These are phyloP conservation scores for Euproctis similis DNA, from an alignment of 2,888 invertebrate species.

Conservation along the genomic window DNA sequence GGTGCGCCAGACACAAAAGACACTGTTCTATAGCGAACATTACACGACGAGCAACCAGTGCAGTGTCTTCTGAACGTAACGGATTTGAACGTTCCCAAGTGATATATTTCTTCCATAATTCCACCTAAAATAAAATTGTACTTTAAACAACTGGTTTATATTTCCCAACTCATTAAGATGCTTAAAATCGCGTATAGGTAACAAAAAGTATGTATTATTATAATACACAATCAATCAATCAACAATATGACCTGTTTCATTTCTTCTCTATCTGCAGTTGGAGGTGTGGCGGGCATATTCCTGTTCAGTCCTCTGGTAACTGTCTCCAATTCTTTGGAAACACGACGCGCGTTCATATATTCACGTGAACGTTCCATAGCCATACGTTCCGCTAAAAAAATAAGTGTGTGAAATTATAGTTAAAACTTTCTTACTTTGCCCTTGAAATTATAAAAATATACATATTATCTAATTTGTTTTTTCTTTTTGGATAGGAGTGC, in stretches of 20 bases:
- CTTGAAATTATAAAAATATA: too few species aligned
- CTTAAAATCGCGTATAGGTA: too few species aligned
- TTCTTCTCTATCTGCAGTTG: constrained; percentile 91
- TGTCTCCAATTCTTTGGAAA: constrained; percentile 96
- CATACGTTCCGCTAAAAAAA: constrained; percentile 97
- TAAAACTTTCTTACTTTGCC: too few species aligned
- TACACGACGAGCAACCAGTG: constrained; percentile 92
- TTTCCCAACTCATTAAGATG: too few species aligned
- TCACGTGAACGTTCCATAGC: constrained; percentile 96
- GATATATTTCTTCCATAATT: constrained; percentile 99
- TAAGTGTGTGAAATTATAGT: too few species aligned
- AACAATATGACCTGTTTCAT: constrained; percentile 95
- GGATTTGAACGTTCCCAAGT: constrained; percentile 98
- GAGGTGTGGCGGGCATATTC: constrained; percentile 97
- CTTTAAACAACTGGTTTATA: too few species aligned
- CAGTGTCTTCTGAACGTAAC: constrained; percentile 95
- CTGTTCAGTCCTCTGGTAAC: constrained; percentile 96
- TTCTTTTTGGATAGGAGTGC: too few species aligned
- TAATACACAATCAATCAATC: too few species aligned
- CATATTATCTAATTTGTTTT: too few species aligned
- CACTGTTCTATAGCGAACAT: constrained; percentile 99
- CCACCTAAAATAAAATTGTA: constrained; percentile 84
- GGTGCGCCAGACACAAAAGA: constrained; percentile 95
- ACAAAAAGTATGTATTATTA: too few species aligned
- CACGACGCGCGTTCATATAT: constrained; percentile 97